Conservation (phyloP, 2,888 invertebrate species). For the Mythimna lalbum region DNA sequence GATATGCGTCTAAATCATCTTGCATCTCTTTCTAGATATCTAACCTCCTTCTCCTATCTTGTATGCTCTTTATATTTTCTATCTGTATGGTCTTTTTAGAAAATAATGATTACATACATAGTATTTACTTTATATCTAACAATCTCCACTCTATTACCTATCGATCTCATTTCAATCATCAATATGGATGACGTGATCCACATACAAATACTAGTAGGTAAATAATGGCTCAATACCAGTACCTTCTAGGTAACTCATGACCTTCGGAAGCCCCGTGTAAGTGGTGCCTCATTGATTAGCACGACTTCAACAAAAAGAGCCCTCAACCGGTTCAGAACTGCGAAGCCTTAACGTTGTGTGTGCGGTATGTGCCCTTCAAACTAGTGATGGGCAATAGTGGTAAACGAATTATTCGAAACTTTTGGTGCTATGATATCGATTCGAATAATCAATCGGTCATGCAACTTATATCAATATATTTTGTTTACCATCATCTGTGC, state of each 20-base stretch:
- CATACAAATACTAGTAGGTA: background rate
- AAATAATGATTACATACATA: too few relatives aligned
- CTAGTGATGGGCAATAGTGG: conserved; percentile 32
- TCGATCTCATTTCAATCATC: conserved; percentile 10
- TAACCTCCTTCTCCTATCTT: too few relatives aligned
- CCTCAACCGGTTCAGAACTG: conserved; percentile 51
- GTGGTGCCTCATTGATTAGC: conserved; percentile 58
- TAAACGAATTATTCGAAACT: background rate
- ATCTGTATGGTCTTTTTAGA: too few relatives aligned
- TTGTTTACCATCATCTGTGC: too few relatives aligned
- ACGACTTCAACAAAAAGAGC: conserved; percentile 53
- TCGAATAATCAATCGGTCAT: background rate
- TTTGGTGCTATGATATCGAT: background rate
- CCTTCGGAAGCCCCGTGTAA: conserved; percentile 50
- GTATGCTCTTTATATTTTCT: too few relatives aligned
- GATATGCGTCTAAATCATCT: too few relatives aligned
- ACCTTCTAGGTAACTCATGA: conserved; percentile 1
- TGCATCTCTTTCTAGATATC: too few relatives aligned
- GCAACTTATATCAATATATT: too few relatives aligned
- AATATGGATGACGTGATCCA: conserved; percentile 40
- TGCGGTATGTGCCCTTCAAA: conserved; percentile 54
- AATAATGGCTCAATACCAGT: conserved; percentile 31
- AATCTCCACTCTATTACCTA: background rate
- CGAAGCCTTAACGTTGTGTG: conserved; percentile 26
- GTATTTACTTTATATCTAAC: too few relatives aligned